Conservation (phyloP, 2,113 vertebrate genomes). For the Grantiella picta region DNA sequence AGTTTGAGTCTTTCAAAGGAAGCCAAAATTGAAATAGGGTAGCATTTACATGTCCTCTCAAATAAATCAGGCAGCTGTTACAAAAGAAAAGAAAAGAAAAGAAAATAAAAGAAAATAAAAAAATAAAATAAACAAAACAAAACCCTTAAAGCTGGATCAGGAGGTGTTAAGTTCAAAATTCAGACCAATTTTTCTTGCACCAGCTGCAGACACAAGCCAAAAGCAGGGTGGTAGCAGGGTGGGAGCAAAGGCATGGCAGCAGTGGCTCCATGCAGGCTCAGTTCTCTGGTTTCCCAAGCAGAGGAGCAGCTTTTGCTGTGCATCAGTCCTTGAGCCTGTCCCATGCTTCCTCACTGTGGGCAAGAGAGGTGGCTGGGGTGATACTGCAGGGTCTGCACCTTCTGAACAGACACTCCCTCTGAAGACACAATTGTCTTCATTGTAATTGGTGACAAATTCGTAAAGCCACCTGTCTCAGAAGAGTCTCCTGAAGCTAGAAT, state of each 20-base stretch:
- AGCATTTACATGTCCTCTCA: neutral
- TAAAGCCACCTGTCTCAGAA: neutral
- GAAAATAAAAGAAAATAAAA: neutral
- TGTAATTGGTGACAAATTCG: neutral
- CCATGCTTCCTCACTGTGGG: neutral
- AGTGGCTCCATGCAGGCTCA: neutral
- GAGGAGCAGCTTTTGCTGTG: neutral
- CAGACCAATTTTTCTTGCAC: neutral
- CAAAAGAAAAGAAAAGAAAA: neutral
- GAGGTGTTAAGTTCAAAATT: neutral
- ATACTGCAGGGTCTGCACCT: neutral
- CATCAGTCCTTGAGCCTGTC: neutral
- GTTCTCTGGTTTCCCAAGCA: neutral
- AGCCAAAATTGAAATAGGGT: neutral
- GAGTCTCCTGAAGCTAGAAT: neutral
- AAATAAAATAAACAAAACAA: neutral
- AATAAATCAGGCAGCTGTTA: neutral
- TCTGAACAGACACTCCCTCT: neutral
- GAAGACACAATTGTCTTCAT: neutral
- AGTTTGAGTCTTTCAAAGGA: neutral
- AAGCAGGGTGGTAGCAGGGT: neutral
- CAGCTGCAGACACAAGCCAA: neutral
- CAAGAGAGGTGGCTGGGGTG: neutral
- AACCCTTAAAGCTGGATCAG: neutral
- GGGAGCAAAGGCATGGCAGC: neutral